These are phyloP conservation scores for Emmelina monodactyla DNA, from an alignment of 2,888 invertebrate species.

Conservation along the genomic window DNA sequence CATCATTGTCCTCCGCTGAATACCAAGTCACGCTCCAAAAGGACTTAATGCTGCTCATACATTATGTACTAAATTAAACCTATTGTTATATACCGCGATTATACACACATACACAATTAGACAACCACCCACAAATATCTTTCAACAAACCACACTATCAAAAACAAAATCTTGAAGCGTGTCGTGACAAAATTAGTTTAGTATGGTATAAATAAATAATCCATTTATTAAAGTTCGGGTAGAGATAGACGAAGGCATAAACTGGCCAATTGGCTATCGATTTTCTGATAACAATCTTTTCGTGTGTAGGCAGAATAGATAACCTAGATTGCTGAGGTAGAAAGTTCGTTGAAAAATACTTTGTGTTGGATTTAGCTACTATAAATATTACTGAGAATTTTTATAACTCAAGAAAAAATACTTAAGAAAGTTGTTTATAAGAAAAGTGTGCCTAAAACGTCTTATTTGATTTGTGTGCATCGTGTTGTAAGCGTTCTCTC, in stretches of 20 bases:
- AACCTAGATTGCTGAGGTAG: not conserved
- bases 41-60: slow-evolving; percentile 46
- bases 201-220: not conserved
- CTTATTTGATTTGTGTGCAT: too few species aligned
- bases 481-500: too few species aligned
- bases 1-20: slow-evolving; percentile 53
- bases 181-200: too few species aligned
- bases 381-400: too few species aligned
- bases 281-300: slow-evolving; percentile 29
- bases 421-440: too few species aligned
- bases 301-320: not conserved
- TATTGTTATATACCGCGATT: slow-evolving; percentile 4
- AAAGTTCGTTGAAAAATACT: too few species aligned
- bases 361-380: too few species aligned
- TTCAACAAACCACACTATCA: not conserved
- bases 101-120: not conserved
- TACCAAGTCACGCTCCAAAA: slow-evolving; percentile 61
- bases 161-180: too few species aligned
- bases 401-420: too few species aligned
- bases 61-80: slow-evolving; percentile 23
- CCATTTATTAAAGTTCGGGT: not conserved
- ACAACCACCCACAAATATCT: not conserved
- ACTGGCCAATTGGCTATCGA: slow-evolving; percentile 26
- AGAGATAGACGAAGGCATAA: not conserved
- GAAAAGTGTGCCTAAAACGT: too few species aligned